These are phyloP conservation scores for Podotricha telesiphe DNA, from an alignment of 2,888 invertebrate species.

Conservation along the genomic window DNA sequence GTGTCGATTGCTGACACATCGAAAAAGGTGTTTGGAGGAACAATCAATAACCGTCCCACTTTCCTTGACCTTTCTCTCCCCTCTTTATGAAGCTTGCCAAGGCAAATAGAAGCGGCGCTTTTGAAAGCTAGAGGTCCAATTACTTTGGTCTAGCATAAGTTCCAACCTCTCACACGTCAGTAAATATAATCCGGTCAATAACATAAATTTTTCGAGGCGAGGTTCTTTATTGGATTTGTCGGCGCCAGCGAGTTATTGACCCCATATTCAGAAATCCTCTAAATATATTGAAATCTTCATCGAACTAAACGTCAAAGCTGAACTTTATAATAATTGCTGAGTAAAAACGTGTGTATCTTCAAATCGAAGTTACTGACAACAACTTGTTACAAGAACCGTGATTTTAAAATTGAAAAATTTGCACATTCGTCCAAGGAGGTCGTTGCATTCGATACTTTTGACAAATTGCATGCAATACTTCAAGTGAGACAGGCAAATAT, in stretches of 20 bases:
- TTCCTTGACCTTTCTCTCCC: conserved; percentile 59
- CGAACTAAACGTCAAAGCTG: conserved; percentile 26
- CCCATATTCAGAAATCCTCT: conserved; percentile 46
- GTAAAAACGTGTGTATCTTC: conserved; percentile 9
- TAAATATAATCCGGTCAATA: conserved; percentile 78
- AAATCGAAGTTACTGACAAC: conserved; percentile 7
- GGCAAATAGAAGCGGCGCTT: conserved; percentile 49
- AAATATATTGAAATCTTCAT: conserved; percentile 35
- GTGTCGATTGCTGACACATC: conserved; percentile 71
- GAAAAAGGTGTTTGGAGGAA: conserved; percentile 74
- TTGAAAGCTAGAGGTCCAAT: conserved; percentile 55
- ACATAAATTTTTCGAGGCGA: conserved; percentile 76
- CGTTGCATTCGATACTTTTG: conserved; percentile 47
- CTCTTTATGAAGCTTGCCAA: conserved; percentile 49
- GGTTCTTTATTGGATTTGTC: conserved; percentile 78
- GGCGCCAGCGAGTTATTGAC: conserved; percentile 69
- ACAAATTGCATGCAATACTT: conserved; percentile 54
- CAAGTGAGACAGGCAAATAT: conserved; percentile 47
- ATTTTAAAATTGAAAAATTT: conserved; percentile 39
- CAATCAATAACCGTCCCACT: conserved; percentile 73
- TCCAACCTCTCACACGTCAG: conserved; percentile 70
- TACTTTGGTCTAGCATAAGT: conserved; percentile 57
- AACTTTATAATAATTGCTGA: conserved; percentile 18
- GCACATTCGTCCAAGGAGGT: conserved; percentile 37
- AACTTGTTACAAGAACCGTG: conserved; percentile 19